These are phyloP conservation scores for Saturnia japonica DNA, from an alignment of 2,888 invertebrate species.

Conservation along the genomic window DNA sequence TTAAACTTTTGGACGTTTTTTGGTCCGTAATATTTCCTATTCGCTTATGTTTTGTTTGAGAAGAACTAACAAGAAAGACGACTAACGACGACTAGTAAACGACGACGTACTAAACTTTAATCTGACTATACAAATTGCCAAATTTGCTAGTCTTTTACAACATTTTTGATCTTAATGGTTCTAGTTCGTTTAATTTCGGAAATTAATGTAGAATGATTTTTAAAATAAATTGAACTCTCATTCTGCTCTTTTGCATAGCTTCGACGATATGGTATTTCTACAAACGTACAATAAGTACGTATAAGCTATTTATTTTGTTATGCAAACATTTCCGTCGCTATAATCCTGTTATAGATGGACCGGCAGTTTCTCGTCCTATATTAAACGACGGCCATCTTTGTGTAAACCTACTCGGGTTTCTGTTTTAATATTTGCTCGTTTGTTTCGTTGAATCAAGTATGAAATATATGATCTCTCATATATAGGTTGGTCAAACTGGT, in stretches of 20 bases:
- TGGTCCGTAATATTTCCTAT: no score
- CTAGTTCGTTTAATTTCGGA: not conserved
- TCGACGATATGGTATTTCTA: not conserved
- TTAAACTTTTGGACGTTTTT: no score
- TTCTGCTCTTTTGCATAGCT: not conserved
- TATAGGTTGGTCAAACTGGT: not conserved
- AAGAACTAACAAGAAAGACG: no score
- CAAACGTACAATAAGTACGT: slow-evolving; percentile 40
- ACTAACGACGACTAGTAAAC: no score
- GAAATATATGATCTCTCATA: not conserved
- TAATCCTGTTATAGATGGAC: slow-evolving; percentile 51
- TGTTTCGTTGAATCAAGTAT: slow-evolving; percentile 2
- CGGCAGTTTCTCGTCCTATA: slow-evolving; percentile 36
- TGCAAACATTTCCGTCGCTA: slow-evolving; percentile 41
- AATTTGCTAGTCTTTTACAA: no score
- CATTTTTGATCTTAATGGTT: not conserved
- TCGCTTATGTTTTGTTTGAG: no score
- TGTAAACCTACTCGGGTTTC: slow-evolving; percentile 20
- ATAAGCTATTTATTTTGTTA: slow-evolving; percentile 42
- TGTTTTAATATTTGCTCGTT: slow-evolving; percentile 20
- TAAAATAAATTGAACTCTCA: no score
- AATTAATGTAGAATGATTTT: not conserved
- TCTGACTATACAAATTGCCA: no score
- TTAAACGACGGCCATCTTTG: slow-evolving; percentile 21
- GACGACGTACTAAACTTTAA: no score